Conservation (phyloP, 2,888 invertebrate genomes). For the Scaptodrosophila latifasciaeformis region DNA sequence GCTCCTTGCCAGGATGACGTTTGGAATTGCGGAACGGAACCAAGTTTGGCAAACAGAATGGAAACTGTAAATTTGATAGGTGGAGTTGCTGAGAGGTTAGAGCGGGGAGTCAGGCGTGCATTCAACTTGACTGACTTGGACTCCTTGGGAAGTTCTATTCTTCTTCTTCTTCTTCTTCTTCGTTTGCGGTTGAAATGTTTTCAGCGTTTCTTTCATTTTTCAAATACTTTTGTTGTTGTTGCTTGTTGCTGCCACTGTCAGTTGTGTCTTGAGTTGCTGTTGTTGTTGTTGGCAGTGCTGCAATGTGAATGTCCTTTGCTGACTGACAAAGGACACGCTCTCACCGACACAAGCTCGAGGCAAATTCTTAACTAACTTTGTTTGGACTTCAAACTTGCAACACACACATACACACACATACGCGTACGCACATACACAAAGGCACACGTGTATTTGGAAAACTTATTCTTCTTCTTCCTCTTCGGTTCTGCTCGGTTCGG, state of each 20-base stretch:
- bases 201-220: constrained; percentile 53
- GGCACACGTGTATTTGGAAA: background rate
- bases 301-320: constrained; percentile 66
- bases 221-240: constrained; percentile 49
- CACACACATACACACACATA: constrained; percentile 20
- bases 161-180: constrained; percentile 21
- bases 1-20: no score
- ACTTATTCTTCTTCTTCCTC: background rate
- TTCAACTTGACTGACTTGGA: constrained; percentile 64
- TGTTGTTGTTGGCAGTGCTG: constrained; percentile 32
- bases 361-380: constrained; percentile 39
- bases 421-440: background rate
- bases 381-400: constrained; percentile 49
- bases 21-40: no score
- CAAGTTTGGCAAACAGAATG: no score
- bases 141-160: no score
- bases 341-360: constrained; percentile 11
- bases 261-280: constrained; percentile 35
- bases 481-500: no score
- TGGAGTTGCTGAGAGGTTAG: no score
- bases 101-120: no score
- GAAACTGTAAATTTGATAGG: no score
- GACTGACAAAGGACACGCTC: constrained; percentile 55
- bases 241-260: constrained; percentile 59
- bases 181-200: constrained; percentile 16